Conservation (phyloP, 2,888 invertebrate genomes). For the Celastrina argiolus region DNA sequence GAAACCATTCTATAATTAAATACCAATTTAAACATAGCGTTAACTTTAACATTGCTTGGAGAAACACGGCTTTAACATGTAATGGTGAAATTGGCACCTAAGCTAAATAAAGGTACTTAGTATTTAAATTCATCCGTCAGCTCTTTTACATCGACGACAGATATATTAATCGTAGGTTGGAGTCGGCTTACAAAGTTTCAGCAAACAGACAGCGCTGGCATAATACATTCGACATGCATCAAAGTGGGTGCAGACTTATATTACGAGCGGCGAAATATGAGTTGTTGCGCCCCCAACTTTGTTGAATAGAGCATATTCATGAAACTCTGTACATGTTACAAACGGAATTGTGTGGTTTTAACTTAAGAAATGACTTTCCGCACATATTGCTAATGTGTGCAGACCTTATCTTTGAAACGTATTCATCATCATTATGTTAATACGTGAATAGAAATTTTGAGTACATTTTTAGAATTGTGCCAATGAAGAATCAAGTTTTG, state of each 20-base stretch:
- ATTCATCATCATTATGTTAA: too few relatives aligned
- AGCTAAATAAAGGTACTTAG: background rate
- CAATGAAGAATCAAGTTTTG: too few relatives aligned
- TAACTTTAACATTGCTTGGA: too few relatives aligned
- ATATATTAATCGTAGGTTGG: constrained; percentile 16
- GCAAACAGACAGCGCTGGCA: constrained; percentile 6
- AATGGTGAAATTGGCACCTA: too few relatives aligned
- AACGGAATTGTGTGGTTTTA: constrained; percentile 19
- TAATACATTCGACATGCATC: constrained; percentile 17
- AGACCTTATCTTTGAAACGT: background rate
- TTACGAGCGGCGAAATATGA: constrained; percentile 24
- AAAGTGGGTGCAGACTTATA: constrained; percentile 22
- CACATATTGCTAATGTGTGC: background rate
- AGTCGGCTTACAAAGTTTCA: background rate
- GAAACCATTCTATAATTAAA: too few relatives aligned
- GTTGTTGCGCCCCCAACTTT: constrained; percentile 31
- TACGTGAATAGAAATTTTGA: too few relatives aligned
- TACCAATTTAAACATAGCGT: too few relatives aligned
- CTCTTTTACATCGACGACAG: constrained; percentile 2
- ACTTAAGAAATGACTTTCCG: constrained; percentile 21
- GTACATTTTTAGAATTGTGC: too few relatives aligned
- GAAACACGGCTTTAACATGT: too few relatives aligned
- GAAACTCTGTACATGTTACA: constrained; percentile 24
- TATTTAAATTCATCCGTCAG: constrained; percentile 10
- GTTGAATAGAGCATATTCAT: constrained; percentile 30